phyloP scores from a whole-genome alignment of 2,888 invertebrate genomes.

The Cephalotes varians region DNA sequence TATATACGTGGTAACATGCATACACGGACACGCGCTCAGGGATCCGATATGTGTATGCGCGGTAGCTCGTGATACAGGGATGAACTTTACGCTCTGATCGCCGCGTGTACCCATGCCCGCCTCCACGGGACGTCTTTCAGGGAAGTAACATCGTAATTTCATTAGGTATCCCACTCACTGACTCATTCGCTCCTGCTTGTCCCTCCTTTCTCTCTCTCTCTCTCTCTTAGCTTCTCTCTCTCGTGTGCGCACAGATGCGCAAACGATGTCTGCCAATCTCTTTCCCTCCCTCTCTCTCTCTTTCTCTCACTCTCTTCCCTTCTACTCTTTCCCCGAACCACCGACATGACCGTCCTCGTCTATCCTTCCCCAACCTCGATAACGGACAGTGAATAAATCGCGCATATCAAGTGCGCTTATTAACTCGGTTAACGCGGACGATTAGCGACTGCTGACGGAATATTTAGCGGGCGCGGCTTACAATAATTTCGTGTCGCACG shows the following conservation, averaged over 20 bases:
- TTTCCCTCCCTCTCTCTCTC: neutral
- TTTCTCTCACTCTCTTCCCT: neutral
- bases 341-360: neutral
- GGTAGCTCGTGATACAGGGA: conserved; percentile 37
- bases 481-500: conserved; percentile 71
- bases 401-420: conserved; percentile 55
- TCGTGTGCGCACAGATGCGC: neutral
- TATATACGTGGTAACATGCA: neutral
- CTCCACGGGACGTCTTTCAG: conserved; percentile 71
- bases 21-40: conserved; percentile 1
- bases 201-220: neutral
- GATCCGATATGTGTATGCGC: neutral
- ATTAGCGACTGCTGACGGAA: conserved; percentile 66
- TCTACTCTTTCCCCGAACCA: neutral
- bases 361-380: neutral
- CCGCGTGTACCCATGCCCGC: conserved; percentile 44
- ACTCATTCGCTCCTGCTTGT: conserved; percentile 36
- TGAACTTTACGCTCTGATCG: conserved; percentile 62
- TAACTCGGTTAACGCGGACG: conserved; percentile 63
- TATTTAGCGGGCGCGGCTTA: conserved; percentile 65
- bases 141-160: conserved; percentile 78
- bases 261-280: conserved; percentile 38
- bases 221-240: neutral
- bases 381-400: conserved; percentile 50
- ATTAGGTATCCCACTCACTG: conserved; percentile 67